phyloP scores from a whole-genome alignment of 2,113 vertebrate species.

The Neopipo cinnamomea region DNA sequence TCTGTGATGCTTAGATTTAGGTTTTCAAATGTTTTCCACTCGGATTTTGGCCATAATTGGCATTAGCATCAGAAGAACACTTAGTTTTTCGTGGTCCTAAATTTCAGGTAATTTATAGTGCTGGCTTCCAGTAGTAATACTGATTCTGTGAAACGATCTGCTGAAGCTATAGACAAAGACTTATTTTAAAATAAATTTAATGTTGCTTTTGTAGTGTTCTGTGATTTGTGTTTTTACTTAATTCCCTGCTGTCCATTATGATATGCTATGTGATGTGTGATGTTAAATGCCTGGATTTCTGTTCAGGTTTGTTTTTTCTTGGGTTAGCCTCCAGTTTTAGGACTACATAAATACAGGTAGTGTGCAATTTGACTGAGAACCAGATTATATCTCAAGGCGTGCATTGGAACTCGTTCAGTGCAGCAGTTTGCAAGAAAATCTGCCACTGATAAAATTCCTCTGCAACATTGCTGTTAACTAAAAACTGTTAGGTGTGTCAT shows the following conservation, averaged over 20 bases:
- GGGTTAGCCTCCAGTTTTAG: background rate
- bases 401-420: background rate
- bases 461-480: background rate
- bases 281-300: background rate
- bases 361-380: background rate
- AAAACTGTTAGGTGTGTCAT: background rate
- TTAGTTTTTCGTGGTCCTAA: background rate
- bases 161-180: background rate
- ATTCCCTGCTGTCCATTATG: background rate
- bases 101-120: background rate
- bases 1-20: background rate
- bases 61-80: background rate
- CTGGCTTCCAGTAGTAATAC: background rate
- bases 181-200: background rate
- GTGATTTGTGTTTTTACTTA: background rate
- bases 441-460: background rate
- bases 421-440: background rate
- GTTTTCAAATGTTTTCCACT: background rate
- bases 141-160: background rate
- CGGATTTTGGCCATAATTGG: background rate
- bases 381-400: background rate
- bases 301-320: background rate
- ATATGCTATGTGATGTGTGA: background rate
- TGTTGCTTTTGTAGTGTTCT: background rate
- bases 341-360: background rate